These are phyloP conservation scores for Psilopogon haemacephalus DNA, from an alignment of 2,113 vertebrate genomes.

Conservation along the genomic window DNA sequence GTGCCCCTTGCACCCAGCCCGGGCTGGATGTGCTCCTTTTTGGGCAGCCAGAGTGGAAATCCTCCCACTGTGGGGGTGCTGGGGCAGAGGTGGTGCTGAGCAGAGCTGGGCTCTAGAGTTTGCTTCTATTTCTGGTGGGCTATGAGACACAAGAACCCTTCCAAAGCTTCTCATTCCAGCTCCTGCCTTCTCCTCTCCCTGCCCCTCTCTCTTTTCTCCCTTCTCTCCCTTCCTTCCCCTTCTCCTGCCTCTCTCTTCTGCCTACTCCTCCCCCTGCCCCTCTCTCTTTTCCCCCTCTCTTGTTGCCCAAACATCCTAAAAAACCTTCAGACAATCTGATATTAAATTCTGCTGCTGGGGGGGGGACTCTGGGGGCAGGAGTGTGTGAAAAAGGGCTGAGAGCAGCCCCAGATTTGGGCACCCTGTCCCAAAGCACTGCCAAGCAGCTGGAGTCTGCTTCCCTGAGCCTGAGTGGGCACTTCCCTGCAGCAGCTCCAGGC, in stretches of 20 bases:
- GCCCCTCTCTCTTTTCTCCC: too few species aligned
- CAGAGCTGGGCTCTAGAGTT: neutral
- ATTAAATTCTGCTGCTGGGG: too few species aligned
- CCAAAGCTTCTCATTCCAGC: neutral
- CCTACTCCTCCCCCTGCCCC: too few species aligned
- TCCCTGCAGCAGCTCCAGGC: neutral
- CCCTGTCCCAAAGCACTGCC: rapidly evolving
- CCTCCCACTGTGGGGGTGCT: neutral
- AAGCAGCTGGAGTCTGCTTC: rapidly evolving
- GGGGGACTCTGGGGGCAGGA: neutral
- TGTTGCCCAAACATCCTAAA: neutral
- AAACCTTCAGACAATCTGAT: neutral
- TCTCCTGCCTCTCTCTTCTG: too few species aligned
- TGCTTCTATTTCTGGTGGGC: conserved; percentile 36
- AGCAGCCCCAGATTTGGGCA: rapidly evolving
- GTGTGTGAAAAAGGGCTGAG: neutral
- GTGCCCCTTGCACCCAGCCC: neutral
- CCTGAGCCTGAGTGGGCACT: neutral
- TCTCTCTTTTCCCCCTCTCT: rapidly evolving
- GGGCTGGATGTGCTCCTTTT: neutral
- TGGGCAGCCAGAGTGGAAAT: neutral
- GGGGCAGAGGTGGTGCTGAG: neutral
- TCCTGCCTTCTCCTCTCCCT: neutral
- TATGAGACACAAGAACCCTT: conserved; percentile 29
- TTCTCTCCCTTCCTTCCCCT: too few species aligned